These are phyloP conservation scores for Paracyprichromis sp. DNA, from an alignment of 2,113 vertebrate species.

Conservation along the genomic window DNA sequence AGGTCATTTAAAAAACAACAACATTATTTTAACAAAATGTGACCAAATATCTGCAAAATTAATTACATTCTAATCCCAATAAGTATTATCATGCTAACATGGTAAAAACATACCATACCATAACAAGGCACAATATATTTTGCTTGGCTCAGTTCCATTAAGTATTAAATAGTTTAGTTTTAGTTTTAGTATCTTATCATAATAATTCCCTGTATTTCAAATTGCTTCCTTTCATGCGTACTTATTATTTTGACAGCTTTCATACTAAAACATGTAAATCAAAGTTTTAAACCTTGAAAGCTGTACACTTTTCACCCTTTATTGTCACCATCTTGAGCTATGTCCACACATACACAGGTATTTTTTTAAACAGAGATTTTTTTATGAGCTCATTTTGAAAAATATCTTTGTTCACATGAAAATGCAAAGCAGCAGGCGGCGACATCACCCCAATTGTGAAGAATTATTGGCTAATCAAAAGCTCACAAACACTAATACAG, in stretches of 20 bases:
- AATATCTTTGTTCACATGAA: not conserved
- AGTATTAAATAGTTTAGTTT: not conserved
- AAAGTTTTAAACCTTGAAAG: not conserved
- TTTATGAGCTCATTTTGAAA: not conserved
- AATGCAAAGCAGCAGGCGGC: not conserved
- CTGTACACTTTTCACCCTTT: not conserved
- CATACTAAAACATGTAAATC: not conserved
- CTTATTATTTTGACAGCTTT: not conserved
- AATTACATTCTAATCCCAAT: not conserved
- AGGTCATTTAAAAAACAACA: not conserved
- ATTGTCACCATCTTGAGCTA: not conserved
- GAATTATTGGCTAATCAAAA: accelerated
- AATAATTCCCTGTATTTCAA: not conserved
- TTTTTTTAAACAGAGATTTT: not conserved
- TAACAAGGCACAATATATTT: not conserved
- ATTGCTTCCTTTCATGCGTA: not conserved
- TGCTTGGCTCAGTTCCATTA: not conserved
- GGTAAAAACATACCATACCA: not conserved
- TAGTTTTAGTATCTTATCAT: not conserved
- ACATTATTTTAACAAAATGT: not conserved
- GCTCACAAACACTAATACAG: not conserved
- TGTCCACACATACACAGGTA: not conserved
- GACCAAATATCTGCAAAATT: not conserved
- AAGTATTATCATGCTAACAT: not conserved
- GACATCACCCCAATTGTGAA: not conserved